Base-by-base conservation (phyloP, 2,888 invertebrate genomes). In the Exocentrus adspersus region DNA sequence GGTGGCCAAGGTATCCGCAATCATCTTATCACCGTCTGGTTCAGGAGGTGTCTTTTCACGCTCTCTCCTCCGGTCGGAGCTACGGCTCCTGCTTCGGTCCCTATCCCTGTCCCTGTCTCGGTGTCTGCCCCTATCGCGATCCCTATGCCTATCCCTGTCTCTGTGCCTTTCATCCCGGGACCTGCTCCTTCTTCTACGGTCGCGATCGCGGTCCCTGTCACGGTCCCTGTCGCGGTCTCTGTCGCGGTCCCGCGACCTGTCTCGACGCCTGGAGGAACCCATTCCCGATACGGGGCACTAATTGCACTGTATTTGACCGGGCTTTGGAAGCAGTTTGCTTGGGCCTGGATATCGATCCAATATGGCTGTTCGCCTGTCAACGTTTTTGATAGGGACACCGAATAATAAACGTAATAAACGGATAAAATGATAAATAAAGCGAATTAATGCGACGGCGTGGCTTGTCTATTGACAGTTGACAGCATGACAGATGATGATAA, bases 201-300 rank as follows among this genome's bases (percentile, higher is more conserved):
- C 83, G 1, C 82, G 73, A 32, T 81, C 80, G 2, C 78, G 71
- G 62, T 75, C 72, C 61, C 85, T 79, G 16, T 85, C 85, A 21
- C 85, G 81, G 74, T 85, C 85, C 64, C 85, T 81, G 65, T 86
- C 86, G 17, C 86, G 84, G n/a, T n/a, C 80, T 2, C 78, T 72
- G 62, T 75, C 72, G 62, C 85, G 80, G 16, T 85, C 85, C 21
- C 85, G 81, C 74, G 85, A 85, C 64, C 85, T 81, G 65, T 86
- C 86, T 17, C 86, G 84, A 72, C 86, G 86, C 58, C 86, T 81
- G 12, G 87, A 86, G 2, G 79, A 79, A 73, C 87, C 86, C 87
- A 87, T 87, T 62, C 65, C 50, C n/a, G n/a, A n/a, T n/a, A n/a
- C n/a, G n/a, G n/a, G n/a, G 2, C 28, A 20, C 41, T 59, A 21